Evolutionary conservation across 2,888 invertebrate genomes (phyloP).

Genomic region (Diabrotica balteata): DNA sequence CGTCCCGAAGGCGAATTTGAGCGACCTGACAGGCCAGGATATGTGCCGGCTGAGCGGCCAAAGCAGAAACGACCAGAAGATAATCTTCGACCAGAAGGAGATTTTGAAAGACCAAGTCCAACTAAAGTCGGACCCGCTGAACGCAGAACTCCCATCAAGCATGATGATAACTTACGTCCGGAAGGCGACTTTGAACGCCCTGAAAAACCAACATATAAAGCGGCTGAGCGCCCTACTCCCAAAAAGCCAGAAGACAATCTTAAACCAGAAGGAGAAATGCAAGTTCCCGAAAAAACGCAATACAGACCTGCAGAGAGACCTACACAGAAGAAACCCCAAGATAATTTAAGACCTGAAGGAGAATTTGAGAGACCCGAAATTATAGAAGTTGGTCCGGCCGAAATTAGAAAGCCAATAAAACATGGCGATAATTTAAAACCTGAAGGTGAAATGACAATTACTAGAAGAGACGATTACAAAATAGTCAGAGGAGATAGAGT

Average conservation of each 20-base stretch:
- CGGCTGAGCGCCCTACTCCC: conserved; percentile 59
- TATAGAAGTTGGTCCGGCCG: conserved; percentile 58
- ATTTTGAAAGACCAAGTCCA: conserved; percentile 58
- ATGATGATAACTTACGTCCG: conserved; percentile 63
- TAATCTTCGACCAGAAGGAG: conserved; percentile 64
- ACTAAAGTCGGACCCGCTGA: conserved; percentile 56
- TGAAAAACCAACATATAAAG: conserved; percentile 54
- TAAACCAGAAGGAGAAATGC: conserved; percentile 71
- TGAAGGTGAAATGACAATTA: conserved; percentile 59
- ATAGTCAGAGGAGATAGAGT: conserved; percentile 63
- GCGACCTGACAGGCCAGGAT: conserved; percentile 57
- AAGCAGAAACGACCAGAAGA: conserved; percentile 57
- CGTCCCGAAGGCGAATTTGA: conserved; percentile 64
- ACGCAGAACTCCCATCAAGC: conserved; percentile 58
- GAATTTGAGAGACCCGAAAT: conserved; percentile 62
- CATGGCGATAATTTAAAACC: conserved; percentile 62
- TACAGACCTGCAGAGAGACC: conserved; percentile 65
- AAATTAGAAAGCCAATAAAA: conserved; percentile 66
- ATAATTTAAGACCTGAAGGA: conserved; percentile 64
- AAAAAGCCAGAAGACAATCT: conserved; percentile 66
- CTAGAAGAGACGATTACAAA: conserved; percentile 16
- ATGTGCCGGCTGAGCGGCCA: conserved; percentile 59
- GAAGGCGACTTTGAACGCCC: conserved; percentile 66
- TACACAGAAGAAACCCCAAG: conserved; percentile 60
- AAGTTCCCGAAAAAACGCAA: conserved; percentile 56